Conservation (phyloP, 2,888 invertebrate species). For the Parasteatoda lunata region DNA sequence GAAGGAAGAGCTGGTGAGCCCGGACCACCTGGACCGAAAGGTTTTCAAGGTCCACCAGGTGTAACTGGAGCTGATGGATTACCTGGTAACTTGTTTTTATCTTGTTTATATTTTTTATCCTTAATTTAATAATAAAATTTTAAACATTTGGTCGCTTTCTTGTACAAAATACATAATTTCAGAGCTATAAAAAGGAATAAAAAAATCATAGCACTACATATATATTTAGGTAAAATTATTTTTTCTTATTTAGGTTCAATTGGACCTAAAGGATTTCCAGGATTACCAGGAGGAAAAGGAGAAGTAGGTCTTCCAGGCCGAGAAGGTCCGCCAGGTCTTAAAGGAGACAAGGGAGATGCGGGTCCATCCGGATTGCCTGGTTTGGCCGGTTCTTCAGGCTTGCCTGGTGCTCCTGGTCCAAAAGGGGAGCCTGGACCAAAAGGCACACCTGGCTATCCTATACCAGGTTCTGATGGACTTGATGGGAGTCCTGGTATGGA, state of each 20-base stretch:
- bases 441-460: conserved; percentile 62
- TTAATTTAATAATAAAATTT: no score
- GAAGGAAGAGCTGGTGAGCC: conserved; percentile 76
- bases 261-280: conserved; percentile 84
- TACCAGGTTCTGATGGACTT: conserved; percentile 60
- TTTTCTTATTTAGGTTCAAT: conserved; percentile 72
- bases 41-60: conserved; percentile 83
- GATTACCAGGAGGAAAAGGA: conserved; percentile 82
- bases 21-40: conserved; percentile 87
- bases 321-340: conserved; percentile 80
- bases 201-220: no score
- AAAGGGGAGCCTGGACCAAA: conserved; percentile 77
- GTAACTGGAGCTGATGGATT: conserved; percentile 84
- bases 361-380: conserved; percentile 75
- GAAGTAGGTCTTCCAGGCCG: conserved; percentile 72
- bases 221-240: neutral
- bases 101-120: no score
- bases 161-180: no score
- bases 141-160: no score
- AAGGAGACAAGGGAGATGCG: conserved; percentile 81
- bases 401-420: conserved; percentile 78
- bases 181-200: no score
- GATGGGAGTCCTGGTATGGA: conserved; percentile 66
- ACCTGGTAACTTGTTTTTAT: conserved; percentile 29
- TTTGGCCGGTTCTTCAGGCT: conserved; percentile 77